Evolutionary conservation across 2,888 invertebrate genomes (phyloP).

Genomic region (Elmis aenea): DNA sequence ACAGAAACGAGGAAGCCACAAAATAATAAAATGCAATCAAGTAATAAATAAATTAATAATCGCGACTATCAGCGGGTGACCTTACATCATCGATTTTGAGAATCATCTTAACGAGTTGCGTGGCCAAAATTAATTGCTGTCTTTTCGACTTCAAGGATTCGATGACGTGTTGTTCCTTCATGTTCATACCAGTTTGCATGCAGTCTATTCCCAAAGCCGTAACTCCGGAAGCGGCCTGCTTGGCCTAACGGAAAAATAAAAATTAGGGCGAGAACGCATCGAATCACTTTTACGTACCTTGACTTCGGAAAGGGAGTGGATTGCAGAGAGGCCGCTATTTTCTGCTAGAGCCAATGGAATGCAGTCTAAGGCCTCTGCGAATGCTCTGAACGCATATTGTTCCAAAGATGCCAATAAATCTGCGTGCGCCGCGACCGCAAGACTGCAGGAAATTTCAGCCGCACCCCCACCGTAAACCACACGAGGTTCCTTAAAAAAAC

Average conservation of each 20-base stretch:
- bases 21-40: not conserved
- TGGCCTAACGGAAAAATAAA: slow-evolving; percentile 49
- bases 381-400: slow-evolving; percentile 95
- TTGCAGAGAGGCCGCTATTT: slow-evolving; percentile 91
- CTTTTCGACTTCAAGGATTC: slow-evolving; percentile 96
- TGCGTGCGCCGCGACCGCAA: slow-evolving; percentile 85
- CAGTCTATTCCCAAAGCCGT: slow-evolving; percentile 92
- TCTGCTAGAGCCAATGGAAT: slow-evolving; percentile 95
- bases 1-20: not conserved
- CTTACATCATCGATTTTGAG: slow-evolving; percentile 97
- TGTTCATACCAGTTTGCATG: slow-evolving; percentile 81
- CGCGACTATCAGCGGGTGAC: slow-evolving; percentile 44
- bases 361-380: slow-evolving; percentile 91
- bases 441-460: slow-evolving; percentile 89
- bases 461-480: slow-evolving; percentile 99
- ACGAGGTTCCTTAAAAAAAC: slow-evolving; percentile 55
- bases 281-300: no score
- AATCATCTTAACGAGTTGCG: slow-evolving; percentile 99
- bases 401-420: slow-evolving; percentile 86
- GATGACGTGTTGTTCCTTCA: slow-evolving; percentile 92
- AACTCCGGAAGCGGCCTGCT: slow-evolving; percentile 81
- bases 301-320: slow-evolving; percentile 85
- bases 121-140: slow-evolving; percentile 93
- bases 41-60: not conserved
- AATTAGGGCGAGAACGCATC: not conserved